Evolutionary conservation across 2,797 vertebrate genomes (phyloP).

Genomic region (Lacerta bilineata): DNA sequence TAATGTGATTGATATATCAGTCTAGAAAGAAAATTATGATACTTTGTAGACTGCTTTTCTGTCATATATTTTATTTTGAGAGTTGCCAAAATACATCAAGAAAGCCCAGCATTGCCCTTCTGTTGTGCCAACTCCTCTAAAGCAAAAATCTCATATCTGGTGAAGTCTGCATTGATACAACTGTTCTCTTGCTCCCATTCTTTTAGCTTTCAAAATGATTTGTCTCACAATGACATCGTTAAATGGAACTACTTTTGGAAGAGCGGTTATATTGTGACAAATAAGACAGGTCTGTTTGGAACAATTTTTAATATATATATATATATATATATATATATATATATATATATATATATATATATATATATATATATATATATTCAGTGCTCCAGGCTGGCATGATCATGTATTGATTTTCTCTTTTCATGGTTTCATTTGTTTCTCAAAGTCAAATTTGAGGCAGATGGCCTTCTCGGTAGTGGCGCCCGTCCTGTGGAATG

Average conservation of each 20-base stretch:
- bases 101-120: conserved; percentile 5
- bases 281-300: not conserved
- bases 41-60: not conserved
- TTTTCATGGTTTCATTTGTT: not conserved
- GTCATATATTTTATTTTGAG: not conserved
- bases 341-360: no score
- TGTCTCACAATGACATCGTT: not conserved
- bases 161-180: not conserved
- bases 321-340: not conserved
- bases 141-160: not conserved
- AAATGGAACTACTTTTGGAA: not conserved
- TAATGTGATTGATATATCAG: not conserved
- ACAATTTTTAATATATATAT: not conserved
- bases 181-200: not conserved
- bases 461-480: no score
- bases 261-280: not conserved
- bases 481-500: no score
- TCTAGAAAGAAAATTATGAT: not conserved
- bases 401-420: not conserved
- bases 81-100: not conserved
- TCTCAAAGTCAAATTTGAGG: not conserved
- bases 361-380: not conserved
- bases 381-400: not conserved
- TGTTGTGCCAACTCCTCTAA: not conserved
- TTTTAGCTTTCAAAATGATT: not conserved